phyloP scores from a whole-genome alignment of 1,140 invertebrate genomes.

The Bombus confusus region DNA sequence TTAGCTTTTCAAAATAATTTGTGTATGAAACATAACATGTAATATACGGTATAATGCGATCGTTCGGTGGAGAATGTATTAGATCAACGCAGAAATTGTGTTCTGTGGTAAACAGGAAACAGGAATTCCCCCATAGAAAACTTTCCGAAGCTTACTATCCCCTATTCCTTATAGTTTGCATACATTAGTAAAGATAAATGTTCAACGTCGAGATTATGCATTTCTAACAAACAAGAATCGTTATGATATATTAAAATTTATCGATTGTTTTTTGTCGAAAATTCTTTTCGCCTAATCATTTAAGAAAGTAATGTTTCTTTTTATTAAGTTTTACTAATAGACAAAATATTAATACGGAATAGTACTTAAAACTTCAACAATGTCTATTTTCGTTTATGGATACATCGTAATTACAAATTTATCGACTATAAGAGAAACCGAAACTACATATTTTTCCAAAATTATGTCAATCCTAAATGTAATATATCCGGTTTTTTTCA shows the following conservation, averaged over 20 bases:
- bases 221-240: background rate
- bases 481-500: too few species aligned
- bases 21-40: background rate
- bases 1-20: background rate
- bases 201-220: background rate
- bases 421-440: too few species aligned
- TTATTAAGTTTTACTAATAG: too few species aligned
- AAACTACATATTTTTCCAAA: too few species aligned
- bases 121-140: background rate
- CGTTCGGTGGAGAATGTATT: background rate
- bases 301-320: too few species aligned
- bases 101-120: conserved; percentile 11
- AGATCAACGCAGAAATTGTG: conserved; percentile 13
- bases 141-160: background rate
- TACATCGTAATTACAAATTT: too few species aligned
- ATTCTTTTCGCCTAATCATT: background rate
- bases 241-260: too few species aligned
- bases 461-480: too few species aligned
- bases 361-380: too few species aligned
- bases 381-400: too few species aligned
- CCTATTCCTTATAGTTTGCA: background rate
- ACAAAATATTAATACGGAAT: too few species aligned
- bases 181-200: background rate
- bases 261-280: background rate
- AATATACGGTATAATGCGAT: background rate